phyloP scores from a whole-genome alignment of 2,797 vertebrate species.

The Adelosebastes latens region DNA sequence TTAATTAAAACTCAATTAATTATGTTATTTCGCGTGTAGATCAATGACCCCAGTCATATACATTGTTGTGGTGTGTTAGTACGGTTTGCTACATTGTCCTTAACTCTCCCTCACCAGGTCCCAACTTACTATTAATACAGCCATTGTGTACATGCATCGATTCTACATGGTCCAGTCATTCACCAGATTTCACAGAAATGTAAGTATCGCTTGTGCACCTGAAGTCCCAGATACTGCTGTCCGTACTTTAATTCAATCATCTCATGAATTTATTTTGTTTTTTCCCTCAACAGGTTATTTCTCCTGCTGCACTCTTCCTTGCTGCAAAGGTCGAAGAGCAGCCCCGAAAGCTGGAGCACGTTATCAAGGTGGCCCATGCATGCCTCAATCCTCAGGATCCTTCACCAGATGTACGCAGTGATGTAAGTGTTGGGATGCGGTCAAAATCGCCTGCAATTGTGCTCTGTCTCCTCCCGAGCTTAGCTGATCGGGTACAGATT shows the following conservation, averaged over 20 bases:
- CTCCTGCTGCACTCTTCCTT: conserved; percentile 92
- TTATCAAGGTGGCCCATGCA: conserved; percentile 93
- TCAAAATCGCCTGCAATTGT: neutral
- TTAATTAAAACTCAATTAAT: neutral
- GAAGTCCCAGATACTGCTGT: neutral
- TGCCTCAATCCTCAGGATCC: conserved; percentile 92
- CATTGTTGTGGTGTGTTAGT: neutral
- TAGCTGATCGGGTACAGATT: neutral
- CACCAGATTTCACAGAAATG: conserved; percentile 92
- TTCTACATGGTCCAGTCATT: conserved; percentile 98
- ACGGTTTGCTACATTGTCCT: conserved; percentile 62
- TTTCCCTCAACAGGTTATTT: conserved; percentile 80
- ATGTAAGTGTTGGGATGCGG: conserved; percentile 79
- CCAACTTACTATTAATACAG: conserved; percentile 94
- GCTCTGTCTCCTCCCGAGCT: neutral
- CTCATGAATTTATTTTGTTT: neutral
- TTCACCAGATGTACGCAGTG: conserved; percentile 89
- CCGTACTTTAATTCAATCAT: accelerated
- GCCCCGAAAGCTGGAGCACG: conserved; percentile 92
- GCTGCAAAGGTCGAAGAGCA: conserved; percentile 97
- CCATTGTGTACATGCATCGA: conserved; percentile 96
- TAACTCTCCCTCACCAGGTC: conserved; percentile 83
- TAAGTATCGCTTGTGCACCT: conserved; percentile 75
- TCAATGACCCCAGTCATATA: accelerated
- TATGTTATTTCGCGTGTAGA: neutral